A percentile compares a stretch with the other conserved stretches of the same genome.
These are phyloP conservation scores for Alcedo quadribrachys DNA, from an alignment of 2,797 vertebrate species.

Conservation along the genomic window DNA sequence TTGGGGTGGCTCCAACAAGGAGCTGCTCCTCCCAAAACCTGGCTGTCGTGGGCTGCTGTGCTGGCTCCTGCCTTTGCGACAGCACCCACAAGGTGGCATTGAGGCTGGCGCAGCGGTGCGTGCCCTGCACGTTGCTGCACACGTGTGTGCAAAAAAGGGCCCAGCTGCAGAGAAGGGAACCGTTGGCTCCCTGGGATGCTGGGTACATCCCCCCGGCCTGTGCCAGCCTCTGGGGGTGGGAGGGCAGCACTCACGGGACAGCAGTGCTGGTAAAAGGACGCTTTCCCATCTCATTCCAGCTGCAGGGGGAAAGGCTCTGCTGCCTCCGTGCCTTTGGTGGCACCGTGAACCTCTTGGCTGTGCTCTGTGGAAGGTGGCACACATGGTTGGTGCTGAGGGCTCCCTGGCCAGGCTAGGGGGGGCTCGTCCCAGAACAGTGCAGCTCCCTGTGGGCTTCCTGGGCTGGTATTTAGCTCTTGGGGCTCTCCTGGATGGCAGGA, in stretches of 20 bases:
- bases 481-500: not conserved
- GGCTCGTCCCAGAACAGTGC: accelerated
- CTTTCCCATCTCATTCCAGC: not conserved
- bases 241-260: not conserved
- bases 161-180: not conserved
- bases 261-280: not conserved
- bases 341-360: accelerated
- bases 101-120: not conserved
- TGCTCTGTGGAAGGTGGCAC: not conserved
- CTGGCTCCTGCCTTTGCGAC: not conserved
- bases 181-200: accelerated
- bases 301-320: not conserved
- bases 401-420: not conserved
- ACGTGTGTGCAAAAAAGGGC: not conserved
- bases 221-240: accelerated
- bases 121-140: not conserved
- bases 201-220: not conserved
- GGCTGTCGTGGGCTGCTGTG: accelerated
- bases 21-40: not conserved
- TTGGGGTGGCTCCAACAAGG: accelerated
- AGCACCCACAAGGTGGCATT: not conserved
- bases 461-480: not conserved
- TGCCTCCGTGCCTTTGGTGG: accelerated
- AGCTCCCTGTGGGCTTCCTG: not conserved
- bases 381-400: not conserved